Base-by-base conservation (phyloP, 1,140 invertebrate species). In the Eupristina koningsbergeri region DNA sequence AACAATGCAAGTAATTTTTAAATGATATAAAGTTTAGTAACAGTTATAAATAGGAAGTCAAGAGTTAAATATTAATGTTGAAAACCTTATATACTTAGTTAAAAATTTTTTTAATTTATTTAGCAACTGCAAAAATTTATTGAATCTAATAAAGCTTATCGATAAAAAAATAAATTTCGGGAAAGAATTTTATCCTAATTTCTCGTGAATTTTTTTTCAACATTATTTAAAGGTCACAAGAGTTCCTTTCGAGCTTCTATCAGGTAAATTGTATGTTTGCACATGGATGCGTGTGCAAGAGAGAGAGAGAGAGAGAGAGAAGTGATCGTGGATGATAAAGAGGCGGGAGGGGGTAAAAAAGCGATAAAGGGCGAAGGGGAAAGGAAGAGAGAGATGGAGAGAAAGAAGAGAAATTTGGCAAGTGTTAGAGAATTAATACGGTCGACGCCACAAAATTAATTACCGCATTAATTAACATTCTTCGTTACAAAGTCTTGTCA, bases 381-480 rank as follows among this genome's bases (percentile, higher is more conserved):
- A 36, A 69, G 15, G 22, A 3, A 22, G 31, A 36, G 36, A 36
- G 50, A 53, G 50, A 53, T 15, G 50, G 50, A 53, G 53, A 58
- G 63, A 3, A 5, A 64, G 13, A 19, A 64, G 63, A 71, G 67
- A 41, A 17, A 0, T 9, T 31, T 39, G 45, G n/a, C 17, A 64
- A 64, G 29, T 64, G 13, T 31, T 64, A 31, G 39, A 41, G 85
- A 85, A 88, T 89, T 88, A 89, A 87, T 86, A 86, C 87, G 85
- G 77, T 71, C 64, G 61, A 83, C 69, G 83, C 85, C 86, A 85
- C 86, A 89, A 88, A 90, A 90, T 90, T 89, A 90, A 90, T 90
- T 90, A 89, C 80, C 77, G 86, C 83, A 89, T 89, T 90, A 89
- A 89, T 90, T 89, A 89, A 89, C 89, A 90, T 89, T 89, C 89